A percentile compares a stretch with the other conserved stretches of the same genome.
These are phyloP conservation scores for Trichomycterus rosablanca DNA, from an alignment of 2,113 vertebrate species.

Conservation along the genomic window DNA sequence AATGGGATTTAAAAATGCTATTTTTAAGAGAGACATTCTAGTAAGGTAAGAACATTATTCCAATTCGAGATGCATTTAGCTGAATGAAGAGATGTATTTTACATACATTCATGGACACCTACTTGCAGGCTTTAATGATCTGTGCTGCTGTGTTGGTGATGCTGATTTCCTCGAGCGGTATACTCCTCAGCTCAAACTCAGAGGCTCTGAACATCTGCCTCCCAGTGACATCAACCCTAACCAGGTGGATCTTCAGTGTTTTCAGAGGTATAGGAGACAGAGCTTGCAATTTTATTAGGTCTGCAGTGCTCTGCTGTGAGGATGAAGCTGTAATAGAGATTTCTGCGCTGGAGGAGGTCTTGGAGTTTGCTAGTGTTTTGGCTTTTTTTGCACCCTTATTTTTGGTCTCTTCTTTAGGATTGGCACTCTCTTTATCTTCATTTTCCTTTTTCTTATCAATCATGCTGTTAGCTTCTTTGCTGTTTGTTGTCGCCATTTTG, in stretches of 20 bases:
- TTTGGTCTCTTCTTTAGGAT: not conserved
- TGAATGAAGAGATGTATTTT: no score
- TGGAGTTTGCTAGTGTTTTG: slow-evolving; percentile 33
- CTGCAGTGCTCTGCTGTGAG: slow-evolving; percentile 53
- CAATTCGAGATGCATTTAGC: no score
- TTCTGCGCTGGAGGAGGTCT: slow-evolving; percentile 35
- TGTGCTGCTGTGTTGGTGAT: slow-evolving; percentile 74
- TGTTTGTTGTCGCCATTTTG: not conserved
- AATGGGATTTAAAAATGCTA: no score
- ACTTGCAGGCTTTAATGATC: slow-evolving; percentile 81
- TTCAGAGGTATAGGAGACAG: slow-evolving; percentile 77
- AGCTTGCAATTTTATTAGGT: slow-evolving; percentile 75
- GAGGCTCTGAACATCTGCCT: slow-evolving; percentile 78
- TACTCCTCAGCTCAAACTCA: slow-evolving; percentile 68
- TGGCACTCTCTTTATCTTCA: slow-evolving; percentile 1
- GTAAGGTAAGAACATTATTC: no score
- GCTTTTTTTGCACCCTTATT: slow-evolving; percentile 19
- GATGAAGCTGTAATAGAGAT: slow-evolving; percentile 28
- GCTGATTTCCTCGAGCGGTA: slow-evolving; percentile 70
- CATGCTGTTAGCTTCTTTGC: not conserved
- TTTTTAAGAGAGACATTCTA: no score
- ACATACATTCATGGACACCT: no score
- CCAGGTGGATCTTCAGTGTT: slow-evolving; percentile 81
- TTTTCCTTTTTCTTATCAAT: not conserved
- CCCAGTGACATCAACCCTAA: slow-evolving; percentile 76